Evolutionary conservation across 2,888 invertebrate species (phyloP), one percentile per base, ranked within the genome.

Genomic region (Lamellibrachia satsuma): DNA sequence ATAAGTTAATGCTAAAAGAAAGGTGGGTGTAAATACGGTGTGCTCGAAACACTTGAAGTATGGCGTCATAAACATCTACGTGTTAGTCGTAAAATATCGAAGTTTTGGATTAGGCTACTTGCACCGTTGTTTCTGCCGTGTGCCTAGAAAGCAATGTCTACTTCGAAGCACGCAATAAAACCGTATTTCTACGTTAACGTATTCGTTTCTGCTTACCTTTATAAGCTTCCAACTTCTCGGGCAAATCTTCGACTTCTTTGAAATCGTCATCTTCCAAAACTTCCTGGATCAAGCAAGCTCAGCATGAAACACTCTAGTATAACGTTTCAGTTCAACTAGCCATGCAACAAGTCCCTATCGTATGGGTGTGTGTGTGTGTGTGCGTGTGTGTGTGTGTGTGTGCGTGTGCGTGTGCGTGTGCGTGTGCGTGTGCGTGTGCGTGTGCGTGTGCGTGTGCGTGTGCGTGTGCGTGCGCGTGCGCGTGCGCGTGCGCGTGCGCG

Each of bases 181-280:
- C 39, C 39, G 39, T 39, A 22, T 22, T 22, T 22, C 22, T 75
- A 75, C 22, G 75, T 60, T 60, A 3, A 60, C 4, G 4, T 60
- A 60, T 60, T 15, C 60, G 60, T 15, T 75, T n/a, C n/a, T 15
- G 75, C 92, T 91, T 92, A 94, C 94, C 93, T 93, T 93, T 94
- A 75, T 93, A 94, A 55, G 92, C 75, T n/a, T 22, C 90, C 52
- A 94, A 92, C 92, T 93, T 93, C 55, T 94, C 94, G 8, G 22
- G 92, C 92, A 94, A 92, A 91, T 94, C 93, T 90, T 94, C 94
- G n/a, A 94, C 93, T 91, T 94, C 93, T 60, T 93, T 91, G 92
- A 93, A 94, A 8, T 91, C 90, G 51, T 93, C 93, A 90, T 94
- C 93, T 9, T 93, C 92, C 22, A 93, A 57, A 55, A 93, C 93